Conservation (phyloP, 2,888 invertebrate genomes). For the Galerucella calmariensis region DNA sequence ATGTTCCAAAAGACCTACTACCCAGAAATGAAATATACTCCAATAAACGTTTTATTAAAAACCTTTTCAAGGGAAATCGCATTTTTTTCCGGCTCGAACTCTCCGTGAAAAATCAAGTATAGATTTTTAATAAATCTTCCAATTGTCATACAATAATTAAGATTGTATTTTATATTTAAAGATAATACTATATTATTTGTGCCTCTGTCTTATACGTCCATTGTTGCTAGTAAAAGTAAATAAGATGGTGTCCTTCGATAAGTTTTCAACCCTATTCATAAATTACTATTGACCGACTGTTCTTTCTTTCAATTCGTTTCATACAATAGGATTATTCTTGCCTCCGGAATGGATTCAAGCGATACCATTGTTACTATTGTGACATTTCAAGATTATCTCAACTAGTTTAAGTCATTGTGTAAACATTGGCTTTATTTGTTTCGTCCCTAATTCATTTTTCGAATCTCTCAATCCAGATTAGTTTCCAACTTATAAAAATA, state of each 20-base stretch:
- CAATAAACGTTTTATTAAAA: conserved; percentile 33
- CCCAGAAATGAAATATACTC: conserved; percentile 32
- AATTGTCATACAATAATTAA: too few relatives aligned
- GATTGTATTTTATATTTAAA: too few relatives aligned
- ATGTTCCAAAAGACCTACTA: conserved; percentile 29
- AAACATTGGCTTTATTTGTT: conserved; percentile 29
- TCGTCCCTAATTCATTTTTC: conserved; percentile 21
- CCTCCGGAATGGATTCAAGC: conserved; percentile 23
- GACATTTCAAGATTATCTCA: conserved; percentile 36
- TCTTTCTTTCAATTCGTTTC: conserved; percentile 23
- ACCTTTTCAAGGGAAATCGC: conserved; percentile 19
- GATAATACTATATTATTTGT: too few relatives aligned
- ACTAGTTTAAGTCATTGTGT: conserved; percentile 31
- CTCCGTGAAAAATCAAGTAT: conserved; percentile 4
- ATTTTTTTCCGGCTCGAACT: background rate
- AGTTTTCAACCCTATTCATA: conserved; percentile 25
- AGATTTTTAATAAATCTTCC: too few relatives aligned
- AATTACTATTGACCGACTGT: conserved; percentile 33
- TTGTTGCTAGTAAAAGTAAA: conserved; percentile 9
- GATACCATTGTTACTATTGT: conserved; percentile 41
- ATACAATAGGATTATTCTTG: conserved; percentile 26
- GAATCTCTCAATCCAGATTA: conserved; percentile 19
- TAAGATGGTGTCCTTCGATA: conserved; percentile 20
- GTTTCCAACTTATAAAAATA: conserved; percentile 5
- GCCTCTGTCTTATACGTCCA: background rate